phyloP scores from a whole-genome alignment of 2,797 vertebrate genomes.

The Gadopsis marmoratus region DNA sequence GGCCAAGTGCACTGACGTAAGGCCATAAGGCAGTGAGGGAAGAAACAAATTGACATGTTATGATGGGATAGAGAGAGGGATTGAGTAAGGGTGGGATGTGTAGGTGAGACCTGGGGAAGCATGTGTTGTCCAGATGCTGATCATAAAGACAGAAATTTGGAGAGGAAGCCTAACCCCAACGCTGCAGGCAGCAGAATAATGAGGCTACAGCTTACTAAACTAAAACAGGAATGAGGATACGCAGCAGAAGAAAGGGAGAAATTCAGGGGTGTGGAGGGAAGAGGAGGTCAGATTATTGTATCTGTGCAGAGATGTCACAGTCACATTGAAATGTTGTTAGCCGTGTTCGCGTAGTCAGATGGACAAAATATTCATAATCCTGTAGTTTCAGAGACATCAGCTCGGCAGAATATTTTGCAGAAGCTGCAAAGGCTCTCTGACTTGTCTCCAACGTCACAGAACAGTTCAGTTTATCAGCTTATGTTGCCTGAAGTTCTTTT shows the following conservation, averaged over 20 bases:
- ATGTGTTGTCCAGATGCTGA: slow-evolving; percentile 85
- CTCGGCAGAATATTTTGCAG: slow-evolving; percentile 27
- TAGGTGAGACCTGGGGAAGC: slow-evolving; percentile 65
- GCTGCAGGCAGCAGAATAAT: slow-evolving; percentile 77
- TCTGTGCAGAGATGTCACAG: background rate
- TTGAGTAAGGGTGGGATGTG: slow-evolving; percentile 24
- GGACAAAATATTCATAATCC: slow-evolving; percentile 12
- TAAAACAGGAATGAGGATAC: slow-evolving; percentile 45
- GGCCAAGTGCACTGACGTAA: background rate
- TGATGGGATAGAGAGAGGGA: slow-evolving; percentile 15
- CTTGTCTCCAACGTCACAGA: slow-evolving; percentile 5
- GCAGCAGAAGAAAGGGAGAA: slow-evolving; percentile 10
- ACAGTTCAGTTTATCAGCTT: slow-evolving; percentile 31
- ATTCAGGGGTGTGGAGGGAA: background rate
- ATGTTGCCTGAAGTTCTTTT: slow-evolving; percentile 16
- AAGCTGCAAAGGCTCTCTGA: slow-evolving; percentile 20
- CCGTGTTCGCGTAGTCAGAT: background rate
- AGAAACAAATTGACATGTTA: slow-evolving; percentile 15
- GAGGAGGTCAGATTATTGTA: slow-evolving; percentile 4
- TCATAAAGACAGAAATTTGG: slow-evolving; percentile 54
- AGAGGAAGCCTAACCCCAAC: slow-evolving; percentile 46
- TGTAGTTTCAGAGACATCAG: slow-evolving; percentile 7
- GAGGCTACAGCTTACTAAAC: slow-evolving; percentile 70
- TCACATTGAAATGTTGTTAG: background rate
- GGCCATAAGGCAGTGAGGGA: background rate